Percentiles rank a stretch among this genome's conserved stretches.
Evolutionary conservation across 2,113 vertebrate genomes (phyloP).

Genomic region (Ellobius talpinus): DNA sequence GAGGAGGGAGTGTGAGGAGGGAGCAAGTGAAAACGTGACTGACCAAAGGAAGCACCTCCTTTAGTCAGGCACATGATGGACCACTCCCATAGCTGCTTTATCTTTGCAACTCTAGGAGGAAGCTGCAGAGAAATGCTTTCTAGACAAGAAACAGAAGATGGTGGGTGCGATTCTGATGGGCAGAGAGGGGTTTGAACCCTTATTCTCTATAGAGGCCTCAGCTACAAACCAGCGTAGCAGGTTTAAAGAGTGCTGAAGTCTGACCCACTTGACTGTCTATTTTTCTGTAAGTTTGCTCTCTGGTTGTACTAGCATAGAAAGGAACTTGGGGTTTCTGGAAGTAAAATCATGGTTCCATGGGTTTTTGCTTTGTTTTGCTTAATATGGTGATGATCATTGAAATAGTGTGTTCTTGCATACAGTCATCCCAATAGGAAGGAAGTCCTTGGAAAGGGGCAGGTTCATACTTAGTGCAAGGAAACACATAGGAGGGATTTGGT

Average conservation of each 20-base stretch:
- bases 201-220: background rate
- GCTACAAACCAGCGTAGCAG: background rate
- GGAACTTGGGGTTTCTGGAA: slow-evolving; percentile 19
- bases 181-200: background rate
- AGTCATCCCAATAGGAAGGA: background rate
- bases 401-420: background rate
- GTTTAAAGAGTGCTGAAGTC: background rate
- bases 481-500: background rate
- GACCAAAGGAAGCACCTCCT: slow-evolving; percentile 23
- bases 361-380: slow-evolving; percentile 18
- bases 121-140: background rate
- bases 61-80: background rate
- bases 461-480: background rate
- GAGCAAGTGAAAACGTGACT: background rate
- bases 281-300: slow-evolving; percentile 27
- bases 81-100: background rate
- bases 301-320: slow-evolving; percentile 21
- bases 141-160: background rate
- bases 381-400: background rate
- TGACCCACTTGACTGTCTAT: background rate
- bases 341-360: slow-evolving; percentile 5
- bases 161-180: background rate
- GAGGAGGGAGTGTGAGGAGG: background rate
- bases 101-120: background rate
- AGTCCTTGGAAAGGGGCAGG: background rate